Percentiles rank a stretch among this genome's conserved stretches.
Evolutionary conservation across 2,113 vertebrate genomes (phyloP).

Genomic region (Crotalus helleri): DNA sequence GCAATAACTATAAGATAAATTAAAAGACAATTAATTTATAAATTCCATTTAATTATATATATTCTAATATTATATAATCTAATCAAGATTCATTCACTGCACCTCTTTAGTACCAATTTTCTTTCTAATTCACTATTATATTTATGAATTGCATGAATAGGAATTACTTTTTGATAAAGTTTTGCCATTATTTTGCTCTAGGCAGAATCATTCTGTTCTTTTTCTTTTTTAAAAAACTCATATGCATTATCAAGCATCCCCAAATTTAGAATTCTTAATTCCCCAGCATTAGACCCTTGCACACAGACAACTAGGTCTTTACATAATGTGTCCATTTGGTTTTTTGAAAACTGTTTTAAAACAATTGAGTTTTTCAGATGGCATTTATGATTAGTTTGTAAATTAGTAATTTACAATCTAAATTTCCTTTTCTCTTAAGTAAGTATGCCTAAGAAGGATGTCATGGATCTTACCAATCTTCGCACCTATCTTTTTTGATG

Average conservation of each 20-base stretch:
- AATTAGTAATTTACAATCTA: background rate
- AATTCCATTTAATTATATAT: background rate
- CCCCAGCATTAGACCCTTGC: background rate
- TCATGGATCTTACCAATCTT: background rate
- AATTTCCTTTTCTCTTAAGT: background rate
- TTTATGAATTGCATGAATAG: conserved; percentile 38
- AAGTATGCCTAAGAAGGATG: background rate
- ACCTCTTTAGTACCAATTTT: conserved; percentile 7
- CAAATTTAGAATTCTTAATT: background rate
- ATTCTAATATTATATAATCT: background rate
- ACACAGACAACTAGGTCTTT: background rate
- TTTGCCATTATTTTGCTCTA: conserved; percentile 10
- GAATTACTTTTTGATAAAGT: background rate
- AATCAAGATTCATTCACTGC: conserved; percentile 15
- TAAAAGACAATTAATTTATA: conserved; percentile 13
- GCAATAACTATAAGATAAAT: conserved; percentile 30
- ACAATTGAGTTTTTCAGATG: background rate
- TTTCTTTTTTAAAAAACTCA: background rate
- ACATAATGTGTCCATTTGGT: background rate
- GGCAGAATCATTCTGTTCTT: background rate
- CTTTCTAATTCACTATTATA: background rate
- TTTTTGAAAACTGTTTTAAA: background rate
- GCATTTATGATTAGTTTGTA: background rate
- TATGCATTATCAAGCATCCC: background rate
- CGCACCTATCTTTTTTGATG: background rate